Percentiles rank a stretch among this genome's conserved stretches.
phyloP scores from a whole-genome alignment of 2,113 vertebrate species.

The Cranoglanis bouderius region DNA sequence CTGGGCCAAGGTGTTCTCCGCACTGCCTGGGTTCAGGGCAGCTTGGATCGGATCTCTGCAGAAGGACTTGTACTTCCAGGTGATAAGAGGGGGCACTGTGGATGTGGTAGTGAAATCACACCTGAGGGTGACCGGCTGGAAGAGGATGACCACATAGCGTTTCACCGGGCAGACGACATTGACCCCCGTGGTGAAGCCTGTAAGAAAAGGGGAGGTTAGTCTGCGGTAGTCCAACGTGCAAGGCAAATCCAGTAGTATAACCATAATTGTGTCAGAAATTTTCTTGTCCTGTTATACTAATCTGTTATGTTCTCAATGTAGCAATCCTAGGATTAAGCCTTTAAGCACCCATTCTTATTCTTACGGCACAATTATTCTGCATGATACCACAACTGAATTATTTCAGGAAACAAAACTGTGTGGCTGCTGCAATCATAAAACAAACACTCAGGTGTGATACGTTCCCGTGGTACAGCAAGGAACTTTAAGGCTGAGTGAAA shows the following conservation, averaged over 20 bases:
- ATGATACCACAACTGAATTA: background rate
- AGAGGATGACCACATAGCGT: constrained; percentile 80
- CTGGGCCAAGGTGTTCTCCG: constrained; percentile 74
- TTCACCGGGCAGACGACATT: constrained; percentile 66
- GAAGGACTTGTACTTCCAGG: constrained; percentile 88
- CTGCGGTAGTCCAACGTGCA: background rate
- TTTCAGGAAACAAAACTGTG: background rate
- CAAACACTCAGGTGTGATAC: background rate
- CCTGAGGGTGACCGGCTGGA: constrained; percentile 82
- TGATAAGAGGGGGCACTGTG: constrained; percentile 67
- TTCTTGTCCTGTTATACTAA: background rate
- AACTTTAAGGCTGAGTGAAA: background rate
- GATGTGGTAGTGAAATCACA: constrained; percentile 76
- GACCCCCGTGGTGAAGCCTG: constrained; percentile 66
- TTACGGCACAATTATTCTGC: background rate
- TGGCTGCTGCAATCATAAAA: background rate
- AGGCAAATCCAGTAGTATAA: background rate
- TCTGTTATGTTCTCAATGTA: background rate
- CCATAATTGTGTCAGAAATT: background rate
- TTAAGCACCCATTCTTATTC: background rate
- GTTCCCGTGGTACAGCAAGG: background rate
- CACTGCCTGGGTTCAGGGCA: constrained; percentile 79
- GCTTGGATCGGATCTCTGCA: constrained; percentile 83
- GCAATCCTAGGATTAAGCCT: background rate
- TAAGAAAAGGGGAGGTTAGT: background rate